phyloP scores from a whole-genome alignment of 1,140 invertebrate species.

The Bacillus rossius region DNA sequence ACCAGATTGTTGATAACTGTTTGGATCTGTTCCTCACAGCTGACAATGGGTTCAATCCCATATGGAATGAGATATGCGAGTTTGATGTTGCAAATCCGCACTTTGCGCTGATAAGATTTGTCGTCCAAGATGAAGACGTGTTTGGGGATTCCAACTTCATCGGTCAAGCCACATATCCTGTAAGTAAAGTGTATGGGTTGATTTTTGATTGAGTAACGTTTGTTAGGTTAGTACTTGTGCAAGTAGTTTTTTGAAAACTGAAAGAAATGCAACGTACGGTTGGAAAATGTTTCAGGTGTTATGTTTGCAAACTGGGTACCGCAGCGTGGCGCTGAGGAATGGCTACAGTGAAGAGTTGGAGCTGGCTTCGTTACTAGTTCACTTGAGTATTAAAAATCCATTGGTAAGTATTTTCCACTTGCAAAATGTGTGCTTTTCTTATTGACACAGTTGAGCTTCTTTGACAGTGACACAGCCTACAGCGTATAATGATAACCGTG shows the following conservation, averaged over 20 bases:
- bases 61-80: slow-evolving; percentile 87
- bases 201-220: background rate
- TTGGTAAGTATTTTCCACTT: slow-evolving; percentile 36
- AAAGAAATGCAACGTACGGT: background rate
- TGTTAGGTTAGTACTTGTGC: background rate
- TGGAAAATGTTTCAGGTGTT: slow-evolving; percentile 46
- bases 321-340: slow-evolving; percentile 88
- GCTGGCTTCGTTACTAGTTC: slow-evolving; percentile 83
- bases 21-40: slow-evolving; percentile 49
- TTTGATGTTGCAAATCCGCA: slow-evolving; percentile 88
- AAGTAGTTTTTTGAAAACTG: background rate
- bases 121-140: slow-evolving; percentile 96
- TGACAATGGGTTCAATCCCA: slow-evolving; percentile 96
- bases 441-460: background rate
- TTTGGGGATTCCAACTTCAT: slow-evolving; percentile 97
- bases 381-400: slow-evolving; percentile 58
- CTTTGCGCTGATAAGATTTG: slow-evolving; percentile 85
- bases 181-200: slow-evolving; percentile 39
- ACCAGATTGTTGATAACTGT: background rate
- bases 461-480: background rate
- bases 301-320: slow-evolving; percentile 74
- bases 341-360: slow-evolving; percentile 91
- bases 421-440: no score
- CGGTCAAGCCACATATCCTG: slow-evolving; percentile 91
- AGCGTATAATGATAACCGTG: background rate